Evolutionary conservation across 2,797 vertebrate species (phyloP).

Genomic region (Cheirogaleus major): DNA sequence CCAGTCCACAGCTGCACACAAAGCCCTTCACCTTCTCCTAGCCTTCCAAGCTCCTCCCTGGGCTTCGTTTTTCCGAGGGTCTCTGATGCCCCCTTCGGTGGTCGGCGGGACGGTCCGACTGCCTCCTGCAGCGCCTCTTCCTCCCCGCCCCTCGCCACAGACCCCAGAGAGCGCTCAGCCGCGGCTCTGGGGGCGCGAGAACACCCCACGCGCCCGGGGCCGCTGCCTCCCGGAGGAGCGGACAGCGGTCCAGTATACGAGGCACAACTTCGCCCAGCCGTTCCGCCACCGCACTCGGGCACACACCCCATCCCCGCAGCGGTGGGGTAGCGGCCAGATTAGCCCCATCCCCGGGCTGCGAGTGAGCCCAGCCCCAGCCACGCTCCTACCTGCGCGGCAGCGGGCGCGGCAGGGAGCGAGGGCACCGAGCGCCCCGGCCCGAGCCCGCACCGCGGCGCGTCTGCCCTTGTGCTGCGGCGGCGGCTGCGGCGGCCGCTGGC

Average conservation of each 20-base stretch:
- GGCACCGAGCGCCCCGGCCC: neutral
- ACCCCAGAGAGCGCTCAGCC: neutral
- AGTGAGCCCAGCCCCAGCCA: neutral
- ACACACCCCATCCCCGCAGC: neutral
- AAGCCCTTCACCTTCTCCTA: conserved; percentile 68
- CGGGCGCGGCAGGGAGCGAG: neutral
- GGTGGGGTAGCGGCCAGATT: neutral
- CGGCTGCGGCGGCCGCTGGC: conserved; percentile 15
- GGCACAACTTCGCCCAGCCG: neutral
- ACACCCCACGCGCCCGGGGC: neutral
- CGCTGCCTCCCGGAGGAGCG: neutral
- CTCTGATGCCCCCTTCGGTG: conserved; percentile 80
- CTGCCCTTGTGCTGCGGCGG: conserved; percentile 30
- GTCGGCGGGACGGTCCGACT: conserved; percentile 66
- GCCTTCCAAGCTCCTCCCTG: conserved; percentile 71
- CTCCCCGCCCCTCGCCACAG: conserved; percentile 13
- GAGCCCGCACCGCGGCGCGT: conserved; percentile 33
- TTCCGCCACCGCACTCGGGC: neutral
- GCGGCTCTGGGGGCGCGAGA: neutral
- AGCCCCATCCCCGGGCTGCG: neutral
- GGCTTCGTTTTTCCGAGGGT: conserved; percentile 63
- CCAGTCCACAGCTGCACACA: conserved; percentile 61
- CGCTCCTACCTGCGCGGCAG: conserved; percentile 69
- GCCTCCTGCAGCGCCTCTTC: neutral
- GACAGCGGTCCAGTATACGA: neutral